Evolutionary conservation across 2,797 vertebrate genomes (phyloP), one percentile per base, ranked within the genome.

Genomic region (Morus bassanus): DNA sequence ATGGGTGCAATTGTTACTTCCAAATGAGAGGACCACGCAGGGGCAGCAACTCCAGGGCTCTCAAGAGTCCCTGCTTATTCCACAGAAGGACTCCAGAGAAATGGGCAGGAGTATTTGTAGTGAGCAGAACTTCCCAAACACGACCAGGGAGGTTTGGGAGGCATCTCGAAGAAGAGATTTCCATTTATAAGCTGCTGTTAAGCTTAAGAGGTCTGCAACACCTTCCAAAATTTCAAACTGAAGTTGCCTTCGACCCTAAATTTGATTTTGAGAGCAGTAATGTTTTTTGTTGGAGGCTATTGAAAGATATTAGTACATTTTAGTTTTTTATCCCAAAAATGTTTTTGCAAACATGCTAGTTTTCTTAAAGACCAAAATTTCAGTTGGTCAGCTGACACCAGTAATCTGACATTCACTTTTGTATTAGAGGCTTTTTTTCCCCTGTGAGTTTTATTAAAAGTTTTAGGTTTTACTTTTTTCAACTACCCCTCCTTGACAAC

Each of bases 381-480:
- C 43, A 57, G 46, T 39, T 60, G 24, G 21, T 94, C 67, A 88
- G 35, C 48, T 73, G 56, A 77, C 61, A 92, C 17, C 41, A 89
- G 54, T 37, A 92, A 81, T 60, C 65, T 68, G 53, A 84, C 61
- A 78, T n/a, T 92, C 65, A 21, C 39, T 81, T 81, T 88, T 75
- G 24, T 53, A 86, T 48, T 22, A 63, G 27, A 81, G 11, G n/a
- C 24, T 64, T 87, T 92, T 84, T 83, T 22, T 15, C 45, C 61
- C 50, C 61, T 64, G 2, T 9, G 46, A 88, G 59, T 78, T 93
- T 76, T 84, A 89, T 31, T 65, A 90, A 81, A 94, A 92, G 79
- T 73, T 88, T 88, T 69, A 88, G 46, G 51, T 80, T 94, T 83
- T 48, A 75, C 53, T 93, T 89, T 91, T 93, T 94, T 61, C 51